phyloP scores from a whole-genome alignment of 2,113 vertebrate genomes.

The Hylia prasina region DNA sequence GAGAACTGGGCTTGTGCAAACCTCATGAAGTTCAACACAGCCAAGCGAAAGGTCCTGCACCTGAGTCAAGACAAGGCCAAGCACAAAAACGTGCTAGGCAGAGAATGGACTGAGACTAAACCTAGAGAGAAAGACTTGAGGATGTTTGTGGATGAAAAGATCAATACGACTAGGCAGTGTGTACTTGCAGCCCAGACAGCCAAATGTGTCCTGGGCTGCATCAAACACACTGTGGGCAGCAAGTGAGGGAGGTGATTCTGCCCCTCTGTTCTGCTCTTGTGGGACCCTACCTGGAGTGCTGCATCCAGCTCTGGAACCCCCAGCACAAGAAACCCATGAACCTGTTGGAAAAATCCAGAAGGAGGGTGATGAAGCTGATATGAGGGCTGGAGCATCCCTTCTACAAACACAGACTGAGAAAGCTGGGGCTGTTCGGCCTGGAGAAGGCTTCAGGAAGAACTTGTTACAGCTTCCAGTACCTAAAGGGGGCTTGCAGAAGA shows the following conservation, averaged over 20 bases:
- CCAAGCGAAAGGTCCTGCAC: not conserved
- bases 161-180: accelerated
- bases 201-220: not conserved
- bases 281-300: too few species aligned
- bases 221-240: not conserved
- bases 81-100: not conserved
- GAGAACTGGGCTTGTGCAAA: not conserved
- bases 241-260: not conserved
- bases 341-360: not conserved
- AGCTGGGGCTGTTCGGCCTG: not conserved
- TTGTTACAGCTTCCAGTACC: not conserved
- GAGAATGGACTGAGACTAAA: not conserved
- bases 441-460: not conserved
- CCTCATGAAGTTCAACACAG: not conserved
- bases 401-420: not conserved
- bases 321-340: not conserved
- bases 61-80: not conserved
- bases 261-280: not conserved
- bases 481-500: not conserved
- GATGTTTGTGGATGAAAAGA: not conserved
- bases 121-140: not conserved
- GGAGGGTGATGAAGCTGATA: not conserved
- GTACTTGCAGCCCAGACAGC: accelerated
- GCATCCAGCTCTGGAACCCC: too few species aligned
- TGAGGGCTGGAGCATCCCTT: not conserved